Conservation (phyloP, 2,113 vertebrate species). For the Strix uralensis region DNA sequence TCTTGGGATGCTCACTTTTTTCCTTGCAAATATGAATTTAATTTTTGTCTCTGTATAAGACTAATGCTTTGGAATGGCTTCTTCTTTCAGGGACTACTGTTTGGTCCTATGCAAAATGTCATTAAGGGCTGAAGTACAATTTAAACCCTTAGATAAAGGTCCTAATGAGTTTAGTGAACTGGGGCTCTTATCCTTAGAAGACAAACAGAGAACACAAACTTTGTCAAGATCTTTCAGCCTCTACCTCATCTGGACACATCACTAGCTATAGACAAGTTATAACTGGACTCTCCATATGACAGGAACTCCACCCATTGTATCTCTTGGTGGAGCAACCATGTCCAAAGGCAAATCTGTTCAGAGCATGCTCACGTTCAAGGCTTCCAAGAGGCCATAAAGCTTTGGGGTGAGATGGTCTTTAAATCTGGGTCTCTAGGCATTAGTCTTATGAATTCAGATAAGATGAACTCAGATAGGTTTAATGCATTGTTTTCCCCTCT, state of each 20-base stretch:
- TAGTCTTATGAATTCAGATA: neutral
- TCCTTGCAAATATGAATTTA: neutral
- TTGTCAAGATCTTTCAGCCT: neutral
- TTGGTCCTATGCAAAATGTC: neutral
- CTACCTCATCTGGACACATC: neutral
- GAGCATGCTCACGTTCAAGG: neutral
- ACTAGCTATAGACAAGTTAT: neutral
- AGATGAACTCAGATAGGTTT: neutral
- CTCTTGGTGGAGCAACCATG: neutral
- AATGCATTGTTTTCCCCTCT: accelerated
- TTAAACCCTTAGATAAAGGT: neutral
- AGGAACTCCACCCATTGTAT: neutral
- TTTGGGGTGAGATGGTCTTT: neutral
- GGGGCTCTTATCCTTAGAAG: neutral
- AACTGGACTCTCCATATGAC: neutral
- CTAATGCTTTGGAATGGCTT: neutral
- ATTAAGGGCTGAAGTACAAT: neutral
- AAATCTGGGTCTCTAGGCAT: neutral
- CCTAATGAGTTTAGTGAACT: neutral
- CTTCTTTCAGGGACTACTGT: neutral
- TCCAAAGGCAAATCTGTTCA: neutral
- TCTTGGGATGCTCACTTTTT: neutral
- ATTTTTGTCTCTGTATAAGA: neutral
- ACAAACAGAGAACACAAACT: neutral
- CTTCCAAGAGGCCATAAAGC: neutral